A percentile compares a stretch with the other conserved stretches of the same genome.
phyloP scores from a whole-genome alignment of 1,140 invertebrate species.

The Nephotettix cincticeps region DNA sequence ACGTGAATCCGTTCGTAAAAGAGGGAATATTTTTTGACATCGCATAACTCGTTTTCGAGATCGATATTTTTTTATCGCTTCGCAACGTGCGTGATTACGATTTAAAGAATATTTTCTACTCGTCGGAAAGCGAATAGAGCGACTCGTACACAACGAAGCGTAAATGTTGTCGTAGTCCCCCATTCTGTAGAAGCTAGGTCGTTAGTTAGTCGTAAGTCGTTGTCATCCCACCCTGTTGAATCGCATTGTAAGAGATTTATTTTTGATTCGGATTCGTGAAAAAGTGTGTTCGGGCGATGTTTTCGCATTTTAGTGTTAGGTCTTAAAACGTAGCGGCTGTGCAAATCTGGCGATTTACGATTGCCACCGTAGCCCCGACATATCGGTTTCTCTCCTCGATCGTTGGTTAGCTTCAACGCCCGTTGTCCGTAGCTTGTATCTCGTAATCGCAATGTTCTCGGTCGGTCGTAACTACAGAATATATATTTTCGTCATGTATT shows the following conservation, averaged over 20 bases:
- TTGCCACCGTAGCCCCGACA: no score
- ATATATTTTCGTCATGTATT: no score
- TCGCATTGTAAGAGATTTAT: constrained; percentile 22
- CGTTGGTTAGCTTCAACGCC: no score
- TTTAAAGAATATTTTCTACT: constrained; percentile 19
- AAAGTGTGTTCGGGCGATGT: constrained; percentile 15
- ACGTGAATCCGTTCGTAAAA: neutral
- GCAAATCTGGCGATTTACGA: no score
- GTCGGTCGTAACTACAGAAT: no score
- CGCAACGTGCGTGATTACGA: no score
- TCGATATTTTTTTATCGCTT: constrained; percentile 22
- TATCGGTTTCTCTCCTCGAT: no score
- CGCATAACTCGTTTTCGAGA: constrained; percentile 11
- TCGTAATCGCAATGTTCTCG: no score
- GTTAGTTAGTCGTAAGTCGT: neutral
- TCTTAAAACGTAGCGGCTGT: no score
- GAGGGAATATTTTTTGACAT: constrained; percentile 27
- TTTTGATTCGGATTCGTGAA: constrained; percentile 10
- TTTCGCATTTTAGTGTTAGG: constrained; percentile 18
- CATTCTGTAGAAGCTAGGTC: no score
- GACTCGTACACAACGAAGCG: constrained; percentile 20
- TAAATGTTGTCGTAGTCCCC: constrained; percentile 13
- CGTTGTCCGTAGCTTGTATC: no score
- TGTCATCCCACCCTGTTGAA: constrained; percentile 22
- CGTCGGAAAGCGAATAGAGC: neutral